Conservation (phyloP, 2,113 vertebrate species). For the Pterocles burchelli region DNA sequence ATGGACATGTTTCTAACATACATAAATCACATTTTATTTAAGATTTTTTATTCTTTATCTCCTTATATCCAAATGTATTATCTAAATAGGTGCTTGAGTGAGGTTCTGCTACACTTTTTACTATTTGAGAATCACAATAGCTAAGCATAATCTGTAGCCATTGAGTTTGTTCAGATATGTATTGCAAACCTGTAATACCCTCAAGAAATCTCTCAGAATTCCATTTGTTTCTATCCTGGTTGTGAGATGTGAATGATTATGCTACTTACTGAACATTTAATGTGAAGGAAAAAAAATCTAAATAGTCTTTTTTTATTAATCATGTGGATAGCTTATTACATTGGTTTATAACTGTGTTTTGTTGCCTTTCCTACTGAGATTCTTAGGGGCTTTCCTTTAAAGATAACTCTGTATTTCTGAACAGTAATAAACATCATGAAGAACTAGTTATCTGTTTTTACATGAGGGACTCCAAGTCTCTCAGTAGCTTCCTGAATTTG, state of each 20-base stretch:
- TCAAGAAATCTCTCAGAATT: not conserved
- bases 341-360: not conserved
- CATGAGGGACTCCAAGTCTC: not conserved
- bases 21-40: not conserved
- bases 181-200: not conserved
- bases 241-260: not conserved
- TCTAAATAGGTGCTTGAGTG: not conserved
- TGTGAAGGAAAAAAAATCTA: not conserved
- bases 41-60: not conserved
- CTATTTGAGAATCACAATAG: not conserved
- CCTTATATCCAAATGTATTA: not conserved
- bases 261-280: not conserved
- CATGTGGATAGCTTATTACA: not conserved
- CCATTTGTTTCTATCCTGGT: not conserved
- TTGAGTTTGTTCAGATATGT: not conserved
- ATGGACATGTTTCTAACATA: not conserved
- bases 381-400: not conserved
- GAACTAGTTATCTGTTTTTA: not conserved
- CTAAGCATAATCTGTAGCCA: not conserved
- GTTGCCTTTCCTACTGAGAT: not conserved
- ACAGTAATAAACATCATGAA: not conserved
- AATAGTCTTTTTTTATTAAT: not conserved
- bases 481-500: not conserved
- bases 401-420: not conserved
- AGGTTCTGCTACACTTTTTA: not conserved